These are phyloP conservation scores for Hyles euphorbiae DNA, from an alignment of 1,140 invertebrate genomes.

Conservation along the genomic window DNA sequence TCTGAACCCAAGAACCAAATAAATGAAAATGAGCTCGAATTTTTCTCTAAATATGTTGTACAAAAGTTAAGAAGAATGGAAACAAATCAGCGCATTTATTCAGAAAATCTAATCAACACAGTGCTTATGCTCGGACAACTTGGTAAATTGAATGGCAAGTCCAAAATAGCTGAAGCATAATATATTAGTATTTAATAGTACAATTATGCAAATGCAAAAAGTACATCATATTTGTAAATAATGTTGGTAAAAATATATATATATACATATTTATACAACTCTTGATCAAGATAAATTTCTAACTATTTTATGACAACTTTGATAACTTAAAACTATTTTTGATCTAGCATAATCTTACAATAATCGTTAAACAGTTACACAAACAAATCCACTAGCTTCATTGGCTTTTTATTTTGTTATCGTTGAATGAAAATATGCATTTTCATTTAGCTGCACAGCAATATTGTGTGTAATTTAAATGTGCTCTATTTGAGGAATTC, in stretches of 20 bases:
- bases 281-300: not conserved
- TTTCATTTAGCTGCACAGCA: no score
- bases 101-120: constrained; percentile 69
- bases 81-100: constrained; percentile 68
- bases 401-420: no score
- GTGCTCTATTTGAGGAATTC: no score
- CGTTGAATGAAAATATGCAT: no score
- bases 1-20: constrained; percentile 28
- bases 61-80: constrained; percentile 69
- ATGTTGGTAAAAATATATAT: not conserved
- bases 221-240: constrained; percentile 18
- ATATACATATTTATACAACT: not conserved
- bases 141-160: constrained; percentile 60
- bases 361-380: no score
- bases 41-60: constrained; percentile 68
- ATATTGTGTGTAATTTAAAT: no score
- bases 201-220: not conserved
- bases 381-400: no score
- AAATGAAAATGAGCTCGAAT: constrained; percentile 66
- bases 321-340: not conserved
- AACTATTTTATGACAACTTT: constrained; percentile 6
- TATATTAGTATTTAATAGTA: constrained; percentile 9
- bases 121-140: constrained; percentile 67
- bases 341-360: no score
- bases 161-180: constrained; percentile 53